Conservation (phyloP, 2,888 invertebrate genomes). For the Melinaea marsaeus region DNA sequence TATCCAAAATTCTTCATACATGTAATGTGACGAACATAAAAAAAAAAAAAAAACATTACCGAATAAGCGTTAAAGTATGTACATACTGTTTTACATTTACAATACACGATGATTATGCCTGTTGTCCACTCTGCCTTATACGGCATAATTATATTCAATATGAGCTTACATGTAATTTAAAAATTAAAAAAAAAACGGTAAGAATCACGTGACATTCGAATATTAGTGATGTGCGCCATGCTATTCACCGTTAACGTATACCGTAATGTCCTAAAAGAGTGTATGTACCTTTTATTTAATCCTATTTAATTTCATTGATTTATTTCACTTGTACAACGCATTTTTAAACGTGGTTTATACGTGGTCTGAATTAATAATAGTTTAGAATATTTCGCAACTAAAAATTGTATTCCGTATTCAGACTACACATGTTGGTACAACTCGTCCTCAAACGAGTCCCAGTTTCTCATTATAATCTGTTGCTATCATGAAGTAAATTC, state of each 20-base stretch:
- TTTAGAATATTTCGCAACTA: slow-evolving; percentile 43
- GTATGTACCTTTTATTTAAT: slow-evolving; percentile 10
- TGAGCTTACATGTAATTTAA: too few relatives aligned
- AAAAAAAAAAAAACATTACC: slow-evolving; percentile 9
- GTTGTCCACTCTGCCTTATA: background rate
- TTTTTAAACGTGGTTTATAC: slow-evolving; percentile 47
- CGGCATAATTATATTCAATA: background rate
- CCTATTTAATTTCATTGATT: slow-evolving; percentile 19
- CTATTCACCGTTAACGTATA: slow-evolving; percentile 21
- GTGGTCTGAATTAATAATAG: slow-evolving; percentile 54
- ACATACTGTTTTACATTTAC: slow-evolving; percentile 22
- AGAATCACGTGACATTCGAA: slow-evolving; percentile 25
- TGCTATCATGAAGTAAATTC: too few relatives aligned
- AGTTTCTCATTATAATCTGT: slow-evolving; percentile 63
- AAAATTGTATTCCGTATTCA: slow-evolving; percentile 54
- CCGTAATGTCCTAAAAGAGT: slow-evolving; percentile 24
- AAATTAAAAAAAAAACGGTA: background rate
- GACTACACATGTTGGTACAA: slow-evolving; percentile 58
- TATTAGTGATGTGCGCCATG: slow-evolving; percentile 26
- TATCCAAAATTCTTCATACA: slow-evolving; percentile 16
- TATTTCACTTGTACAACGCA: slow-evolving; percentile 26
- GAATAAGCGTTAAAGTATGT: slow-evolving; percentile 27
- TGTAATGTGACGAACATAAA: slow-evolving; percentile 21
- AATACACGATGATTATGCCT: slow-evolving; percentile 13
- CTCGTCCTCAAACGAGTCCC: slow-evolving; percentile 68